Evolutionary conservation across 2,797 vertebrate species (phyloP), one percentile per base, ranked within the genome.

Genomic region (Ficedula albicollis): DNA sequence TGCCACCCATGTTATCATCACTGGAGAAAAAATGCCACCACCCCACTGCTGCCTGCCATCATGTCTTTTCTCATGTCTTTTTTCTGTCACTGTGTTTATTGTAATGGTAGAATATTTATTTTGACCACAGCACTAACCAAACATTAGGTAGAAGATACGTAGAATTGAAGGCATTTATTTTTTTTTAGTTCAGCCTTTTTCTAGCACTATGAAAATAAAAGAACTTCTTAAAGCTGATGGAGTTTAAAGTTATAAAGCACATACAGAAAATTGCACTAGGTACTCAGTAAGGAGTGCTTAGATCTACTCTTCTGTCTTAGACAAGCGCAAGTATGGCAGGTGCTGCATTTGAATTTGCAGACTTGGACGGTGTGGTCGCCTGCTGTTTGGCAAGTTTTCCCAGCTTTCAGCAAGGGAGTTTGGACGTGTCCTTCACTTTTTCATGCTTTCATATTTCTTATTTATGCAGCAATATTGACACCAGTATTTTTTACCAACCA

Each of bases 61-160:
- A 23, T 56, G 38, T 80, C 41, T 32, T 84, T 55, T 48, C 60
- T 84, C 64, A 19, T 1, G 0, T 76, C 3, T 36, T 38, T 83
- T 39, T 51, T 55, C 63, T 80, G n/a, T 80, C 27, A 32, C 18
- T 59, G 2, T 58, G 32, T 48, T 87, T 85, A 38, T 63, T 76
- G 21, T 87, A 64, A 36, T n/a, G 43, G 20, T 89, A 41, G 38
- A 64, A 44, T 55, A 22, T 36, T 88, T 82, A 20, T 69, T 91
- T 69, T 83, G 11, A 41, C 68, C 34, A 32, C 39, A 64, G 8
- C 82, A 30, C 63, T 74, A 80, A 60, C 11, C 44, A 59, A 81
- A 49, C 11, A 10, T 38, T 38, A 56, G 58, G 26, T 52, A 55
- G 7, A 32, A 34, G 49, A 15, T 58, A 41, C 0, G 0, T 49